Conservation (phyloP, 2,888 invertebrate genomes). For the Caenorhabditis sp. region DNA sequence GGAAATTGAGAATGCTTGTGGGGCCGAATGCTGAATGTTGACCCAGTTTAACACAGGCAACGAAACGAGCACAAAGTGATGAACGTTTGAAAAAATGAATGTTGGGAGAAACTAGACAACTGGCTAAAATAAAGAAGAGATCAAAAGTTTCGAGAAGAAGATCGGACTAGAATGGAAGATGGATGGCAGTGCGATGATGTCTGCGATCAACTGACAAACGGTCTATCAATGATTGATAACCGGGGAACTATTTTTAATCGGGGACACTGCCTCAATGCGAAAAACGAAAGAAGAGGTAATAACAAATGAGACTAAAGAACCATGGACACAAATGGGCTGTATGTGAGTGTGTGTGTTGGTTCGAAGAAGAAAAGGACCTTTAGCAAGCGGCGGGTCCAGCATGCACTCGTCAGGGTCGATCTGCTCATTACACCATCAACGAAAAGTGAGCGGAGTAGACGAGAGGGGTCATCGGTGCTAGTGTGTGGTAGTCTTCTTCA, state of each 20-base stretch:
- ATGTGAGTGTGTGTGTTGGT: constrained; percentile 38
- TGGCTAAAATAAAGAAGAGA: constrained; percentile 6
- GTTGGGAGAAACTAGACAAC: not conserved
- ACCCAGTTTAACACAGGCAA: constrained; percentile 25
- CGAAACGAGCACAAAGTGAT: constrained; percentile 3
- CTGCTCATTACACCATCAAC: constrained; percentile 38
- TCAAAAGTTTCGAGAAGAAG: constrained; percentile 15
- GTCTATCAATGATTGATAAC: constrained; percentile 60
- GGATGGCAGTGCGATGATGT: constrained; percentile 31
- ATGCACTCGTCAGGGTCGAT: constrained; percentile 31
- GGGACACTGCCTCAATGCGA: constrained; percentile 1
- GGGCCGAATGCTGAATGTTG: constrained; percentile 34
- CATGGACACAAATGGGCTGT: not conserved
- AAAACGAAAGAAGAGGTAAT: constrained; percentile 7
- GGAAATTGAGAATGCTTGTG: constrained; percentile 46
- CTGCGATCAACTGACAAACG: constrained; percentile 42
- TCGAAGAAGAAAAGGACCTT: not conserved
- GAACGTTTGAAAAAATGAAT: not conserved
- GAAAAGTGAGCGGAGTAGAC: constrained; percentile 16
- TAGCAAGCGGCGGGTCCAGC: constrained; percentile 27
- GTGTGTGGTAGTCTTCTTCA: constrained; percentile 26
- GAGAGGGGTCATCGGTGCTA: constrained; percentile 40
- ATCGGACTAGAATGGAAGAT: not conserved
- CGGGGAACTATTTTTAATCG: constrained; percentile 43
- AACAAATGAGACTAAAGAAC: constrained; percentile 11